Base-by-base conservation (phyloP, 2,797 vertebrate species). In the Microchirus variegatus region DNA sequence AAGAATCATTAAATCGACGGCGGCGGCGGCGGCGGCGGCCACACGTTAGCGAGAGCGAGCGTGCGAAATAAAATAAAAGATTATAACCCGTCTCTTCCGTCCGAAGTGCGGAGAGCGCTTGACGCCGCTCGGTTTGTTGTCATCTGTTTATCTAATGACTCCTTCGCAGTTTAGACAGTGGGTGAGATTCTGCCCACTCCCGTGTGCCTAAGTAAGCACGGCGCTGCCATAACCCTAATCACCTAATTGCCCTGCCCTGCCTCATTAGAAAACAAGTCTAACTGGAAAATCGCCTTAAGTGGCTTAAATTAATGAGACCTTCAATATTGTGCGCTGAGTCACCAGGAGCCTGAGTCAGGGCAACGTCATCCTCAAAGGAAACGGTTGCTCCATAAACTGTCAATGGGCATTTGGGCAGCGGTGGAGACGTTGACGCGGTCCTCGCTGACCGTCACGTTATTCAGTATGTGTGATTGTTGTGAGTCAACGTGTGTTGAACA, bases 191-290 rank as follows among this genome's bases (percentile, higher is more conserved):
- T 80, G 88, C 78, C 77, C 80, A 81, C 67, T 82, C 63, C 64
- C 59, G 65, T 67, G 69, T 70, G 88, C 88, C 90, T 85, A 90
- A 87, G 84, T 85, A 84, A 92, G 87, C 89, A 90, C 2, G 2
- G 65, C n/a, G 48, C 84, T 87, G 89, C 87, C 88, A 90, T 81
- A 85, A 81, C 82, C 79, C 71, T 84, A 85, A 89, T 91, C 86
- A 88, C 74, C 83, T 88, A 90, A 92, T 89, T 90, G 87, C 82
- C 80, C 77, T 85, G 84, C 86, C 86, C 83, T 84, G 82, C 89
- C 87, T 92, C 88, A 87, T 92, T 89, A 90, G 83, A 91, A 91
- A 91, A 91, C 89, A 90, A 89, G 82, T 63, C 82, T 79, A 86
- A 83, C 86, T 89, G 90, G 90, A 90, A 91, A 90, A 91, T 81